A percentile compares a stretch with the other conserved stretches of the same genome.
Evolutionary conservation across 2,113 vertebrate species (phyloP).

Genomic region (Nerophis ophidion): DNA sequence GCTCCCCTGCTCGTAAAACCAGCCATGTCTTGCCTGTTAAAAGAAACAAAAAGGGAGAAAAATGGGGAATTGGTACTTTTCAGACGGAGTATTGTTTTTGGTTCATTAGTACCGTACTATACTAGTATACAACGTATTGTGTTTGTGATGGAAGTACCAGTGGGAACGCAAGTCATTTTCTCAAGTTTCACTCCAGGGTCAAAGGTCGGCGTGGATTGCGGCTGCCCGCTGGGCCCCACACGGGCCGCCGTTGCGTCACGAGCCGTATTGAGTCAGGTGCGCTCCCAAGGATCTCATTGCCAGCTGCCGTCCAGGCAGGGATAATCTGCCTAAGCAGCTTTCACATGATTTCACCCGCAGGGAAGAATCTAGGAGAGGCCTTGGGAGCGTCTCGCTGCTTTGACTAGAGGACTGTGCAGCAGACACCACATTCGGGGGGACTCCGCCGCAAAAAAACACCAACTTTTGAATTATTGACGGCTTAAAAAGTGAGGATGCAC

Average conservation of each 20-base stretch:
- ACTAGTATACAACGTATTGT: too few relatives aligned
- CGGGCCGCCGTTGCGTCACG: constrained; percentile 59
- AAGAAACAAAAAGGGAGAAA: too few relatives aligned
- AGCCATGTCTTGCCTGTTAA: too few relatives aligned
- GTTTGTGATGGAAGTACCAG: too few relatives aligned
- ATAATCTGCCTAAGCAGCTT: constrained; percentile 74
- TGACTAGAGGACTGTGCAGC: constrained; percentile 31
- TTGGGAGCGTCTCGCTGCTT: constrained; percentile 47
- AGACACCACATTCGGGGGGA: constrained; percentile 35
- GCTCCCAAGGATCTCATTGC: constrained; percentile 55
- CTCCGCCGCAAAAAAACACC: not conserved
- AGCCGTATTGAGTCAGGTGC: constrained; percentile 63
- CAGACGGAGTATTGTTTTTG: too few relatives aligned
- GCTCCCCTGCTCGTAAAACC: too few relatives aligned
- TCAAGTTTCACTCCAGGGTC: constrained; percentile 13
- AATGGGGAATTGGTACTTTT: too few relatives aligned
- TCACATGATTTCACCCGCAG: constrained; percentile 63
- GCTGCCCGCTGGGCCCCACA: constrained; percentile 35
- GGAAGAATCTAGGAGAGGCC: constrained; percentile 58
- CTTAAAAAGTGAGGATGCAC: too few relatives aligned
- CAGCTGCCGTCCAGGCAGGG: constrained; percentile 62
- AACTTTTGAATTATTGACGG: too few relatives aligned
- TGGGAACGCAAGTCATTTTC: not conserved
- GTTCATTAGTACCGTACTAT: too few relatives aligned
- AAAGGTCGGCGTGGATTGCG: constrained; percentile 62